phyloP scores from a whole-genome alignment of 2,797 vertebrate genomes.

The Pterois miles region DNA sequence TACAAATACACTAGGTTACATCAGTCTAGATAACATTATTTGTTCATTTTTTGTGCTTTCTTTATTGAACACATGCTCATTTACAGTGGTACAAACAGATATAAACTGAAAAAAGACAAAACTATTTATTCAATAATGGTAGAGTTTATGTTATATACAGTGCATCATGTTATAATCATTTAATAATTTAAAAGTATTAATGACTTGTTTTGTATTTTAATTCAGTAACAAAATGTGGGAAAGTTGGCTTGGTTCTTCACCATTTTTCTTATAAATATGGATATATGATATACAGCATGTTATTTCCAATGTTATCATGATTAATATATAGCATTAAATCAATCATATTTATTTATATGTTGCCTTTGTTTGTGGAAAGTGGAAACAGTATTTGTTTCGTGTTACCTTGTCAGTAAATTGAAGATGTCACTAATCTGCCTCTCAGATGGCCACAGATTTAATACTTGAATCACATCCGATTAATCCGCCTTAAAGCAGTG shows the following conservation, averaged over 20 bases:
- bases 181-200: no score
- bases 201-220: no score
- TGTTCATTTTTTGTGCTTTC: not conserved
- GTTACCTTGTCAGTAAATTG: not conserved
- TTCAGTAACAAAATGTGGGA: no score
- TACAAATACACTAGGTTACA: not conserved
- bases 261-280: no score
- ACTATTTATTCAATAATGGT: no score
- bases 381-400: not conserved
- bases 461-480: constrained; percentile 38
- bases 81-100: no score
- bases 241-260: no score
- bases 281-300: no score
- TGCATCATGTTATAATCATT: no score
- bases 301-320: not conserved
- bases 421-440: constrained; percentile 34
- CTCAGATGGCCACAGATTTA: constrained; percentile 29
- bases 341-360: not conserved
- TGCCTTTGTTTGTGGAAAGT: not conserved
- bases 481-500: constrained; percentile 29
- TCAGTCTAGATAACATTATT: not conserved
- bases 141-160: no score
- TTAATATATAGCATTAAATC: not conserved
- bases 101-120: no score
- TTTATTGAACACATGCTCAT: no score